Evolutionary conservation across 2,797 vertebrate genomes (phyloP).

Genomic region (Leptoclinus maculatus): DNA sequence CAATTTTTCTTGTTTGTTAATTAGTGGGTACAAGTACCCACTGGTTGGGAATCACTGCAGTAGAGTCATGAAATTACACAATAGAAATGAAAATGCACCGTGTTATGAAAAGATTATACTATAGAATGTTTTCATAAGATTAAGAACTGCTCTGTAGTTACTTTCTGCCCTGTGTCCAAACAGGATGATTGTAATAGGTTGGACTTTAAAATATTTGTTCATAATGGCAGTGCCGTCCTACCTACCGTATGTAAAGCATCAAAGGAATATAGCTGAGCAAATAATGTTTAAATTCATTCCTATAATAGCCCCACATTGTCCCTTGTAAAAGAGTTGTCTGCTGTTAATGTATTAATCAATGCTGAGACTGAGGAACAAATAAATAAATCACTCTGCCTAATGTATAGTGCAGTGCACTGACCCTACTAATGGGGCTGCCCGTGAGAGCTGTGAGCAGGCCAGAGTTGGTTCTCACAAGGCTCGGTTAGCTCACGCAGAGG

Average conservation of each 20-base stretch:
- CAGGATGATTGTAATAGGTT: conserved; percentile 6
- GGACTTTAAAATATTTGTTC: not conserved
- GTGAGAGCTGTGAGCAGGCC: not conserved
- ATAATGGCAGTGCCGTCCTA: not conserved
- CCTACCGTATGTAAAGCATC: not conserved
- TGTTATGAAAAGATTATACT: not conserved
- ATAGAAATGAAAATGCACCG: not conserved
- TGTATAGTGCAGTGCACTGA: conserved; percentile 20
- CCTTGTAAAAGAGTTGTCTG: conserved; percentile 8
- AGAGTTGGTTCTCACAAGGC: not conserved
- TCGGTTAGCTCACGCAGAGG: conserved; percentile 1
- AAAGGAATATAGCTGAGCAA: conserved; percentile 5
- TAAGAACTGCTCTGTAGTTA: too few species aligned
- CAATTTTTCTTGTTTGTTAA: not conserved
- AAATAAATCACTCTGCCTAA: conserved; percentile 22
- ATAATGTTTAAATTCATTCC: conserved; percentile 12
- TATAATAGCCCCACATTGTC: not conserved
- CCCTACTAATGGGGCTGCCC: conserved; percentile 2
- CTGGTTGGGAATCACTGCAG: not conserved
- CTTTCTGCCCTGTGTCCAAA: too few species aligned
- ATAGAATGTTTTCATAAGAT: not conserved
- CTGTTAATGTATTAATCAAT: conserved; percentile 21
- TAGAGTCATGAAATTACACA: not conserved
- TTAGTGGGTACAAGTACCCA: not conserved
- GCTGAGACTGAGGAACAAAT: conserved; percentile 7